Evolutionary conservation across 2,888 invertebrate genomes (phyloP), one percentile per base, ranked within the genome.

Genomic region (Amphipyra tragopoginis): DNA sequence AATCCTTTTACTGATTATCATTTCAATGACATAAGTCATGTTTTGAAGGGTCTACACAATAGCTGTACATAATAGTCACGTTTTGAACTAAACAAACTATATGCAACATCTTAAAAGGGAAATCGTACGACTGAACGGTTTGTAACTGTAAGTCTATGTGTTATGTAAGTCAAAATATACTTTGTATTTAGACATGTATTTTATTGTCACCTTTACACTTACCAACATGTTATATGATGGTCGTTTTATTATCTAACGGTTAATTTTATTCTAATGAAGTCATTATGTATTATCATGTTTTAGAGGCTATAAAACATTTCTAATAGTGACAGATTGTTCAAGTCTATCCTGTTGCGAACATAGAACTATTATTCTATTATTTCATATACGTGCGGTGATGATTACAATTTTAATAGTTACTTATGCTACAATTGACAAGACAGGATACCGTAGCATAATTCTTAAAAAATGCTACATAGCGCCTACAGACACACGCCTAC

Each of bases 1-100:
- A 94, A 93, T 93, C 93, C 91, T 93, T 93, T 91, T 88, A 87
- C 82, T 86, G 86, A 92, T 94, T 94, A 93, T 94, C 94, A 94
- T 94, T 94, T 93, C 82, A 93, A 93, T 93, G 91, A 93, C 90
- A 93, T 89, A 91, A 92, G 90, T 92, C 89, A 90, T 87, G 83
- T 87, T 86, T 74, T 81, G 77, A 90, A 86, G 91, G 92, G 89
- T 72, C 65, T 62, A 53, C 60, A 92, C 87, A 93, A 92, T 85
- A 72, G 81, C 39, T 50, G 66, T 61, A 76, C 63, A 75, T 80
- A 78, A 79, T 83, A 82, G 78, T 78, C 69, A 65, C 57, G 66
- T 72, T 76, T 55, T 56, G 56, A 71, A 68, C 59, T 52, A 64
- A 75, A 72, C 61, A 67, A 75, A 75, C 48, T 58, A 47, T 42